phyloP scores from a whole-genome alignment of 2,113 vertebrate species.

The Pelodiscus sinensis region DNA sequence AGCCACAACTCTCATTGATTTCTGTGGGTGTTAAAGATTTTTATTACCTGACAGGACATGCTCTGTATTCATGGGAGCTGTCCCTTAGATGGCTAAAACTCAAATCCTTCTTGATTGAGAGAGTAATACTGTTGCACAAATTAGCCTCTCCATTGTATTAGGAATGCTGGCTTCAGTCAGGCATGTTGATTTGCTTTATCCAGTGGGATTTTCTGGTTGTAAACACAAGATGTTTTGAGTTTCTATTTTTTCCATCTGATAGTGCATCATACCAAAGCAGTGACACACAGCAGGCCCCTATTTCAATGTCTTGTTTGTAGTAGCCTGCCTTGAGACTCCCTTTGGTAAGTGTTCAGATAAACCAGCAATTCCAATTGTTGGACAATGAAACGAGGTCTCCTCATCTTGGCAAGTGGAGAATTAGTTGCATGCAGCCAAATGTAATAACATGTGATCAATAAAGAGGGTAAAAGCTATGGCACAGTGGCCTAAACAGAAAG shows the following conservation, averaged over 20 bases:
- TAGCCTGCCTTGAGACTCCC: background rate
- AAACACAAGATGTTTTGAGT: background rate
- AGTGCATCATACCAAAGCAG: accelerated
- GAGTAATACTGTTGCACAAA: constrained; percentile 26
- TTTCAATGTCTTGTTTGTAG: background rate
- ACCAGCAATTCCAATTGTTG: background rate
- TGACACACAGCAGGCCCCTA: background rate
- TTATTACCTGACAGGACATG: background rate
- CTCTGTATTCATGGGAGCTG: background rate
- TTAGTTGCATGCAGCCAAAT: background rate
- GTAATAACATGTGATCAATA: background rate
- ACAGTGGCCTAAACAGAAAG: accelerated
- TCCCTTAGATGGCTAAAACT: background rate
- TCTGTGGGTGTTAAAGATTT: background rate
- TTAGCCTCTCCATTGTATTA: background rate
- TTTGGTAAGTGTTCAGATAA: background rate
- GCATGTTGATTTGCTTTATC: background rate
- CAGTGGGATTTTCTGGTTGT: background rate
- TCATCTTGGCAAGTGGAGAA: background rate
- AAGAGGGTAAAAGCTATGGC: background rate
- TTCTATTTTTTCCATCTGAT: background rate
- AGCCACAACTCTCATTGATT: background rate
- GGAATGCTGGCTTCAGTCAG: background rate
- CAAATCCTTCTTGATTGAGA: background rate
- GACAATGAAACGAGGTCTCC: background rate